phyloP scores from a whole-genome alignment of 1,140 invertebrate species.

The Pachypeltis micranthus region DNA sequence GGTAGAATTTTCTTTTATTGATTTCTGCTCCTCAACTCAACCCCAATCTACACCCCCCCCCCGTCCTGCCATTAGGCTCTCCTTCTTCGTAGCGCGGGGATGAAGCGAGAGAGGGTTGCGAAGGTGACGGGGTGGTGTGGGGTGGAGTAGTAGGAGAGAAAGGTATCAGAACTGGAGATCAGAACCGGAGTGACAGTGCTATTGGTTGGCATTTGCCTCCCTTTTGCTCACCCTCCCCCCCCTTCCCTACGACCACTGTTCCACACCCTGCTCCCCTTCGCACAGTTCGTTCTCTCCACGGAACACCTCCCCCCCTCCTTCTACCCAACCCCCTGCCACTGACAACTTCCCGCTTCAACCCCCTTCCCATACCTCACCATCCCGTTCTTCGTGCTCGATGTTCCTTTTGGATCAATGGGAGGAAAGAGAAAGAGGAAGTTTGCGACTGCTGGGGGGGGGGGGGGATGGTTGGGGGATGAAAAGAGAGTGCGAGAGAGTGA shows the following conservation, averaged over 20 bases:
- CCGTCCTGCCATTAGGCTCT: background rate
- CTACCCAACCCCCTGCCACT: background rate
- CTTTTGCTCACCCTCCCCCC: background rate
- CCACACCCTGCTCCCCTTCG: background rate
- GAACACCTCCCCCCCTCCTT: background rate
- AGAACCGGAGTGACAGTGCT: conserved; percentile 15
- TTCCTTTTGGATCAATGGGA: conserved; percentile 13
- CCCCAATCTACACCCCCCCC: background rate
- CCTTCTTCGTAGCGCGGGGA: too few species aligned
- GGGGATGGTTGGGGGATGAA: too few species aligned
- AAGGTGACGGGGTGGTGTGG: too few species aligned
- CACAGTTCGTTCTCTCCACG: background rate
- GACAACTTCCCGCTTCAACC: background rate
- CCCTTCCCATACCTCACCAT: too few species aligned
- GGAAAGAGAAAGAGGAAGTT: too few species aligned
- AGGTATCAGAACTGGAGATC: conserved; percentile 16
- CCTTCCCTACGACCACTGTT: background rate
- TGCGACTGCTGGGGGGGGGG: too few species aligned
- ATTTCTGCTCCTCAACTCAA: conserved; percentile 8
- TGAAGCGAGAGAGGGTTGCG: too few species aligned
- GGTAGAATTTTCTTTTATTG: conserved; percentile 20
- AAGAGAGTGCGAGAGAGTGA: too few species aligned
- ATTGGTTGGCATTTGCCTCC: conserved; percentile 15
- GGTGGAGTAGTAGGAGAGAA: background rate
- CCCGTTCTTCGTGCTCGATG: too few species aligned